phyloP scores from a whole-genome alignment of 2,888 invertebrate genomes.

The Drosophila subsilvestris region DNA sequence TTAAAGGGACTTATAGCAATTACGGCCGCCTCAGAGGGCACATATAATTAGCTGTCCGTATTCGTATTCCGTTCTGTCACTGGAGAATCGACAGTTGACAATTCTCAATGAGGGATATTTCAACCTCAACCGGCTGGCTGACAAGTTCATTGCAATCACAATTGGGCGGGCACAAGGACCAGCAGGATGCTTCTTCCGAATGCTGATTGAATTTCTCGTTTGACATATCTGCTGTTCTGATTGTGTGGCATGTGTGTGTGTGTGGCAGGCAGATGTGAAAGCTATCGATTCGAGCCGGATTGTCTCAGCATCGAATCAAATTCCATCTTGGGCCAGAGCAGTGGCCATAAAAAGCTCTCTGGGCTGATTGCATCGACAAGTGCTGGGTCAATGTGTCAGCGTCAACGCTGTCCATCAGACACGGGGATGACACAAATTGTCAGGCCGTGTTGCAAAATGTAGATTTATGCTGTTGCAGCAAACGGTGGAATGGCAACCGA shows the following conservation, averaged over 20 bases:
- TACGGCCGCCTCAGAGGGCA: slow-evolving; percentile 29
- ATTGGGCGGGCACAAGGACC: slow-evolving; percentile 8
- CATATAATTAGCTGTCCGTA: slow-evolving; percentile 66
- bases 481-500: slow-evolving; percentile 25
- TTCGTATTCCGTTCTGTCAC: slow-evolving; percentile 7
- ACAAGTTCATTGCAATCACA: slow-evolving; percentile 58
- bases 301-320: slow-evolving; percentile 19
- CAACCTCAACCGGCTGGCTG: slow-evolving; percentile 46
- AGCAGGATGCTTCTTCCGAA: slow-evolving; percentile 21
- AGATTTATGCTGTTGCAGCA: slow-evolving; percentile 50
- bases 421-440: slow-evolving; percentile 43
- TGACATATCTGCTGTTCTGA: slow-evolving; percentile 57
- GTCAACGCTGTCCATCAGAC: slow-evolving; percentile 2
- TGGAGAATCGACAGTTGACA: slow-evolving; percentile 28
- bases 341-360: slow-evolving; percentile 18
- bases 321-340: slow-evolving; percentile 11
- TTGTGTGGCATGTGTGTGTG: slow-evolving; percentile 57
- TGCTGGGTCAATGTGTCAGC: slow-evolving; percentile 41
- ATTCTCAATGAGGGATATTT: background rate
- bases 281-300: slow-evolving; percentile 53
- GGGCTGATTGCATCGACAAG: slow-evolving; percentile 33
- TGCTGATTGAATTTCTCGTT: slow-evolving; percentile 69
- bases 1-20: slow-evolving; percentile 26
- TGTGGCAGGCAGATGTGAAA: slow-evolving; percentile 37
- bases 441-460: slow-evolving; percentile 59